Evolutionary conservation across 1,140 invertebrate species (phyloP).

Genomic region (Cotesia typhae): DNA sequence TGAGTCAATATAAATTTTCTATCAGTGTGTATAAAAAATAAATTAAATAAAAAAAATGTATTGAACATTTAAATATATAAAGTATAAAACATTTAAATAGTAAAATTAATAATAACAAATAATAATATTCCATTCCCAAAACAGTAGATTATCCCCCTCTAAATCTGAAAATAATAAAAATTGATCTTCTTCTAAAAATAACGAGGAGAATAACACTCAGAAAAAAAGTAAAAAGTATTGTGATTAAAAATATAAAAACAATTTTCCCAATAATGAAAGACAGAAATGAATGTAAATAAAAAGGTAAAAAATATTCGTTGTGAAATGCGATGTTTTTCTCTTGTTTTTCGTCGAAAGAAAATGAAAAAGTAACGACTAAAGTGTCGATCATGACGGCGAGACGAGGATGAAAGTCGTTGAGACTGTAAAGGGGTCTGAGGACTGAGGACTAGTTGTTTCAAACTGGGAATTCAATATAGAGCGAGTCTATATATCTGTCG

Average conservation of each 20-base stretch:
- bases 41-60: too few species aligned
- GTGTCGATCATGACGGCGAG: constrained; percentile 4
- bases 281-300: neutral
- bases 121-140: too few species aligned
- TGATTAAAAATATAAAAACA: neutral
- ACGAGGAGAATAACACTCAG: too few species aligned
- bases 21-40: too few species aligned
- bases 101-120: too few species aligned
- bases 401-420: neutral
- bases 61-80: too few species aligned
- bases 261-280: neutral
- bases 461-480: constrained; percentile 20
- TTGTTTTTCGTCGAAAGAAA: neutral
- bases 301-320: constrained; percentile 1
- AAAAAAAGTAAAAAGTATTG: neutral
- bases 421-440: neutral
- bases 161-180: too few species aligned
- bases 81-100: too few species aligned
- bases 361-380: constrained; percentile 11
- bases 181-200: too few species aligned
- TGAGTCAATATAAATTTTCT: too few species aligned
- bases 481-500: neutral
- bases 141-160: too few species aligned
- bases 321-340: neutral
- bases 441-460: constrained; percentile 17